These are phyloP conservation scores for Podarcis muralis DNA, from an alignment of 2,113 vertebrate genomes.

Conservation along the genomic window DNA sequence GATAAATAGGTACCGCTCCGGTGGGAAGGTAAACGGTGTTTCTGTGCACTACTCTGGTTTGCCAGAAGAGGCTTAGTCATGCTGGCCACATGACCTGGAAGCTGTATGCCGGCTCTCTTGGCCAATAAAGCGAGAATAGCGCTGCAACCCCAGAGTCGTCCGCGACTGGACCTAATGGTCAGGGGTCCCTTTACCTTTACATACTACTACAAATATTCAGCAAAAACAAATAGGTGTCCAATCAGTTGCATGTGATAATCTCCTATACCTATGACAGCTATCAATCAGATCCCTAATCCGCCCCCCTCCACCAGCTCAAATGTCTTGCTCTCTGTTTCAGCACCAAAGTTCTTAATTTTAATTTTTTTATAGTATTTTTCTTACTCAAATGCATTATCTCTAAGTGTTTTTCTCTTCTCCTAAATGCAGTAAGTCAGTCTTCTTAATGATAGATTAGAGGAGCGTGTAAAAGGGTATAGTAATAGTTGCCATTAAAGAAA, in stretches of 20 bases:
- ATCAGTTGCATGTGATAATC: neutral
- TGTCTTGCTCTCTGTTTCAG: neutral
- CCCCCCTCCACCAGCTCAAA: neutral
- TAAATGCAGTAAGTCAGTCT: neutral
- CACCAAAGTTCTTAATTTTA: conserved; percentile 16
- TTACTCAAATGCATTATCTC: conserved; percentile 2
- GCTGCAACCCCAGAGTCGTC: too few relatives aligned
- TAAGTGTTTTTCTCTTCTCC: conserved; percentile 14
- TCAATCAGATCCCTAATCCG: neutral
- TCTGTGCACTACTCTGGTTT: too few relatives aligned
- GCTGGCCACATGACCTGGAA: too few relatives aligned
- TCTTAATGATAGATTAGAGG: conserved; percentile 26
- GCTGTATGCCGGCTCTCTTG: too few relatives aligned
- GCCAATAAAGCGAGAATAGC: too few relatives aligned
- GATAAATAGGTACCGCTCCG: too few relatives aligned
- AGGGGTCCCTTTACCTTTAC: too few relatives aligned
- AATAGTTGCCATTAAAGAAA: conserved; percentile 1
- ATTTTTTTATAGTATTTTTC: neutral
- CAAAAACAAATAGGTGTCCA: neutral
- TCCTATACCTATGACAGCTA: neutral
- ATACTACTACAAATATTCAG: too few relatives aligned
- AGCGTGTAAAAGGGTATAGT: neutral
- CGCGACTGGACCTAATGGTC: too few relatives aligned
- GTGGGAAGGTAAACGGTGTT: too few relatives aligned
- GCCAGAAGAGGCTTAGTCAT: too few relatives aligned